These are phyloP conservation scores for Bombus consobrinus DNA, from an alignment of 1,140 invertebrate species.

Conservation along the genomic window DNA sequence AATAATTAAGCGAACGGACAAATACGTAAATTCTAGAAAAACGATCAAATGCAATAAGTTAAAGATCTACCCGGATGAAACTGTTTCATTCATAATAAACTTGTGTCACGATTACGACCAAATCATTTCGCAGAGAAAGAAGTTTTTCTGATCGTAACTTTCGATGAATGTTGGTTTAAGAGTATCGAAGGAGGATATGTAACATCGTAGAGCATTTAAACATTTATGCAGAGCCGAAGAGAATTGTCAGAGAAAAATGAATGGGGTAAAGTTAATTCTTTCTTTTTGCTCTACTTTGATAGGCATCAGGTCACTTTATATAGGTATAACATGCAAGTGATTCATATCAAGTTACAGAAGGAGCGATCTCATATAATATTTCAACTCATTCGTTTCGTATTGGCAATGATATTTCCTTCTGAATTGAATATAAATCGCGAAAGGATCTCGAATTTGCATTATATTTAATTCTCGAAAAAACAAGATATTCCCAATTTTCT, in stretches of 20 bases:
- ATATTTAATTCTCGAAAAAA: background rate
- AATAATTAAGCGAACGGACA: constrained; percentile 19
- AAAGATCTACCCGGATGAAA: background rate
- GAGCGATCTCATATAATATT: constrained; percentile 1
- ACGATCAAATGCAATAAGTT: background rate
- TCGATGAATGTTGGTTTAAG: too few relatives aligned
- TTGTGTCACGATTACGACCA: too few relatives aligned
- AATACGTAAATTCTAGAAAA: background rate
- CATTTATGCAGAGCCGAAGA: too few relatives aligned
- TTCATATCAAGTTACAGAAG: constrained; percentile 20
- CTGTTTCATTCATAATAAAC: too few relatives aligned
- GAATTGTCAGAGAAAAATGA: too few relatives aligned
- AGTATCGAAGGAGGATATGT: too few relatives aligned
- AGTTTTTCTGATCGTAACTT: too few relatives aligned
- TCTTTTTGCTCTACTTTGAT: background rate
- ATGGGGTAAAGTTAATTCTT: too few relatives aligned
- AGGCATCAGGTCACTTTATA: background rate
- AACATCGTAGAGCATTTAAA: too few relatives aligned
- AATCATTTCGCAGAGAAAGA: too few relatives aligned
- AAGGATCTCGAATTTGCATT: background rate
- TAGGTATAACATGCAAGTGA: background rate
- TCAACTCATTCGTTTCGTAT: background rate
- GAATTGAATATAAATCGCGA: background rate
- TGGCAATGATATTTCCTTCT: background rate
- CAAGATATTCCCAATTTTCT: too few relatives aligned